These are phyloP conservation scores for Lampris megalopsis DNA, from an alignment of 2,113 vertebrate genomes.

Conservation along the genomic window DNA sequence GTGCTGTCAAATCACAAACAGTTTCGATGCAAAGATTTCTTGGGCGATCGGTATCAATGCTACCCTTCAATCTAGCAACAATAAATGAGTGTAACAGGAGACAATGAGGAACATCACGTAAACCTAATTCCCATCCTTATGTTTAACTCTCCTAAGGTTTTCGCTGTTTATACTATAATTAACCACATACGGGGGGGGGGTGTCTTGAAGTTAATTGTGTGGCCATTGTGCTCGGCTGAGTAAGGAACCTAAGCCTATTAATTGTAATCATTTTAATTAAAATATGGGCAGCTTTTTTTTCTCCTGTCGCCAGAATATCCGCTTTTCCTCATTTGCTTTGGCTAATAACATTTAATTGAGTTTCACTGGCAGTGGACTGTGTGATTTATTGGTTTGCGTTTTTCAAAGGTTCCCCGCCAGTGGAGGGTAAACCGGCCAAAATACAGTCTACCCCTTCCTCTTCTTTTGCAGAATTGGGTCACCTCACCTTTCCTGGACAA, in stretches of 20 bases:
- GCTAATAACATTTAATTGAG: slow-evolving; percentile 47
- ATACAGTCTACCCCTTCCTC: too few species aligned
- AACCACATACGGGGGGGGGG: slow-evolving; percentile 19
- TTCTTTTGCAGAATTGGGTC: too few species aligned
- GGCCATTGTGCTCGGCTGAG: slow-evolving; percentile 31
- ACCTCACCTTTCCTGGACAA: too few species aligned
- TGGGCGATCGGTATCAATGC: background rate
- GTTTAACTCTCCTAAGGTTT: slow-evolving; percentile 14
- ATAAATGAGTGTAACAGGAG: background rate
- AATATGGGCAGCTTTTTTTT: slow-evolving; percentile 27
- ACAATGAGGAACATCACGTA: background rate
- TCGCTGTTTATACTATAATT: slow-evolving; percentile 22
- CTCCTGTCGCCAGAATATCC: slow-evolving; percentile 23
- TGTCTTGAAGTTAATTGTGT: slow-evolving; percentile 33
- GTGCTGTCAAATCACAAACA: background rate
- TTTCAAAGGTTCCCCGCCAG: background rate
- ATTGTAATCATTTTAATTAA: slow-evolving; percentile 55
- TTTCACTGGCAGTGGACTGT: slow-evolving; percentile 1
- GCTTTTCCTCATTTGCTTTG: slow-evolving; percentile 30
- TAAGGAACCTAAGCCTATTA: slow-evolving; percentile 39
- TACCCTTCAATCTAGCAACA: background rate
- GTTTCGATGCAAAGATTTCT: background rate
- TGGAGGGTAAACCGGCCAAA: background rate
- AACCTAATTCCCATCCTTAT: slow-evolving; percentile 2
- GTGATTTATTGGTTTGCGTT: background rate